These are phyloP conservation scores for Tachypleus tridentatus DNA, from an alignment of 1,140 invertebrate genomes.

Conservation along the genomic window DNA sequence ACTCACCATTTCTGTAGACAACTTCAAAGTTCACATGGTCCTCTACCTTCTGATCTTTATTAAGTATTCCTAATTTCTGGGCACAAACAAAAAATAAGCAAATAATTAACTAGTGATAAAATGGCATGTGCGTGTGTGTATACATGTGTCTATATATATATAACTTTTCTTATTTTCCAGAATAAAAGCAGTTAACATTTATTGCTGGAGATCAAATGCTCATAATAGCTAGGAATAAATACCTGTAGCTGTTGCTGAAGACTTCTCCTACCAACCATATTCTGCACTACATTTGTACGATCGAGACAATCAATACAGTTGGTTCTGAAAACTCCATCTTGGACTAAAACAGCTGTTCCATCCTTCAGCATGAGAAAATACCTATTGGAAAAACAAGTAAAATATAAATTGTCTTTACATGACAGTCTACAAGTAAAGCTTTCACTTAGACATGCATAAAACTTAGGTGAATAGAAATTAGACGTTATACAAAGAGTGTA, in stretches of 20 bases:
- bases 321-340: constrained; percentile 83
- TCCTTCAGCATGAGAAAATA: constrained; percentile 69
- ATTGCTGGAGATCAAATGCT: no score
- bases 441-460: no score
- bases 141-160: no score
- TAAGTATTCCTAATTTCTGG: constrained; percentile 51
- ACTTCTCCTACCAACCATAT: constrained; percentile 73
- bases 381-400: constrained; percentile 25
- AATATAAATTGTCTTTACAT: no score
- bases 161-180: no score
- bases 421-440: no score
- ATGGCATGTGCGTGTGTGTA: no score
- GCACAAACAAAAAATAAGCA: no score
- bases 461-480: no score
- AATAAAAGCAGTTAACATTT: no score
- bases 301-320: constrained; percentile 99
- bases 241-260: constrained; percentile 54
- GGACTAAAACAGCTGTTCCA: constrained; percentile 55
- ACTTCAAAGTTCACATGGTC: constrained; percentile 50
- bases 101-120: no score
- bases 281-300: constrained; percentile 97
- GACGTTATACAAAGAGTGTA: no score
- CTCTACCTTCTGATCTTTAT: constrained; percentile 46
- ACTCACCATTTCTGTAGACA: constrained; percentile 54
- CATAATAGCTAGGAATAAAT: background rate